phyloP scores from a whole-genome alignment of 2,888 invertebrate genomes.

The Epinotia demarniana region DNA sequence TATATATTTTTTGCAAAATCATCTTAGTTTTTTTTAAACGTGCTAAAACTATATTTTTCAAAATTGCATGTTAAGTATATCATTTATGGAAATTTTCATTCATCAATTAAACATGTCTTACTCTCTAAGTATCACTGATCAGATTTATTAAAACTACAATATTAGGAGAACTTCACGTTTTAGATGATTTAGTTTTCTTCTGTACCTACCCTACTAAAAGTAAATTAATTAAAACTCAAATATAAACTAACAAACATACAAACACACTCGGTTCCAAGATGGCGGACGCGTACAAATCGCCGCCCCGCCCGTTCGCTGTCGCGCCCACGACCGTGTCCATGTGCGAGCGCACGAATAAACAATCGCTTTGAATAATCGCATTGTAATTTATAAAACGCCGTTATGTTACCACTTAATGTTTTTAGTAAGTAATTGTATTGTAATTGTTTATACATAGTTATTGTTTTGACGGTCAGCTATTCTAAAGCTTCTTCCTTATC shows the following conservation, averaged over 20 bases:
- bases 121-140: no score
- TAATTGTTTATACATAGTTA: slow-evolving; percentile 16
- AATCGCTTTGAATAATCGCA: slow-evolving; percentile 21
- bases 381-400: slow-evolving; percentile 29
- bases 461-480: background rate
- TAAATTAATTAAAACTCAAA: no score
- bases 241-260: background rate
- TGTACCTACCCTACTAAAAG: no score
- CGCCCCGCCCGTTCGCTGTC: slow-evolving; percentile 49
- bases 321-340: slow-evolving; percentile 50
- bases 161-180: no score
- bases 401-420: slow-evolving; percentile 20
- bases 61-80: no score
- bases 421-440: slow-evolving; percentile 24
- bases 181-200: no score
- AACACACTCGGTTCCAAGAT: slow-evolving; percentile 22
- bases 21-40: no score
- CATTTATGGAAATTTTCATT: no score
- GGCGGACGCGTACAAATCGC: slow-evolving; percentile 41
- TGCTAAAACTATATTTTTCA: no score
- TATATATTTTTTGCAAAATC: no score
- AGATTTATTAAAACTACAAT: no score
- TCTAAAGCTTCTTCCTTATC: background rate
- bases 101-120: no score
- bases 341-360: slow-evolving; percentile 26